Conservation (phyloP, 2,113 vertebrate species). For the Myrmecobius fasciatus region DNA sequence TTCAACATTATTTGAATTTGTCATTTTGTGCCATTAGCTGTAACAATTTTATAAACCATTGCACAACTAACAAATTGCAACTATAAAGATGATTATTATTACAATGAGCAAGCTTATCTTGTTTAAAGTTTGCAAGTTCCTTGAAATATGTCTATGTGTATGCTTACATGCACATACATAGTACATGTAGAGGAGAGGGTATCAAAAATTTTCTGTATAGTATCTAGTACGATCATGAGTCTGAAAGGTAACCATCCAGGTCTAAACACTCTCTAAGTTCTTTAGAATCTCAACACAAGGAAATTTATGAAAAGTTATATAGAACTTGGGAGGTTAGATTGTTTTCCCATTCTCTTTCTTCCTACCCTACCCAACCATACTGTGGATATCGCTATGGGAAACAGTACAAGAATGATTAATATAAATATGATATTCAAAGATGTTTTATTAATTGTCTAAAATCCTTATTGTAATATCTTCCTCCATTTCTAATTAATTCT, state of each 20-base stretch:
- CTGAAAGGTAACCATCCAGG: constrained; percentile 50
- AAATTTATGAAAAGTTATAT: background rate
- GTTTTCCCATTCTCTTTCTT: background rate
- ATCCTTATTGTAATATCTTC: constrained; percentile 18
- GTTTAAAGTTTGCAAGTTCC: background rate
- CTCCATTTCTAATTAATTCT: constrained; percentile 18
- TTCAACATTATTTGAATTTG: constrained; percentile 62
- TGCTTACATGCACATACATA: background rate
- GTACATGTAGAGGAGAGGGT: background rate
- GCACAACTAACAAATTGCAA: constrained; percentile 55
- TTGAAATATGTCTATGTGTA: background rate
- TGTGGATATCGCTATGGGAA: background rate
- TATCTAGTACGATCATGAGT: background rate
- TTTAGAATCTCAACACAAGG: constrained; percentile 32
- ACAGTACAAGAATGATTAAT: background rate
- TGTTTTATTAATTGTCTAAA: constrained; percentile 14
- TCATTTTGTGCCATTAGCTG: constrained; percentile 60
- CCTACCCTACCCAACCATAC: background rate
- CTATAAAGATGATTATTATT: constrained; percentile 11
- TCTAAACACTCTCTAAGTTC: constrained; percentile 35
- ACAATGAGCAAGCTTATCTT: background rate
- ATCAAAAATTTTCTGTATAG: background rate
- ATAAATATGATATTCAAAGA: background rate
- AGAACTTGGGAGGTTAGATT: background rate
- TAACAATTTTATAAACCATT: constrained; percentile 73